These are phyloP conservation scores for Mesocricetus auratus DNA, from an alignment of 2,113 vertebrate species.

Conservation along the genomic window DNA sequence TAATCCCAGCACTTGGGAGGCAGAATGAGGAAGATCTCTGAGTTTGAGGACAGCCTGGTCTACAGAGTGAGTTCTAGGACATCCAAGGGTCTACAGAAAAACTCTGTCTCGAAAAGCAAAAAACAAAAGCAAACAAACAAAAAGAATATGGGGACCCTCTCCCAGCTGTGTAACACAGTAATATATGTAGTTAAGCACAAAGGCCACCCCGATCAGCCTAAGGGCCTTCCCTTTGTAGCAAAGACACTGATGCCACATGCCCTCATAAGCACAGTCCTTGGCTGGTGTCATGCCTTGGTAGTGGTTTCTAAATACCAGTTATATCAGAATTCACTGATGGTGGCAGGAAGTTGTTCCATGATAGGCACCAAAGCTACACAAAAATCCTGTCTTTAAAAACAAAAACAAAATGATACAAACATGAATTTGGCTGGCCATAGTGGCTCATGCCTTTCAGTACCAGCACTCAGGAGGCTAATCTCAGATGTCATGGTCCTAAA, in stretches of 20 bases:
- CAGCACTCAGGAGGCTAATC: not conserved
- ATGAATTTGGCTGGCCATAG: too few relatives aligned
- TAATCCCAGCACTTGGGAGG: not conserved
- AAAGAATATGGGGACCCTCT: not conserved
- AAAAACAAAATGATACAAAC: too few relatives aligned
- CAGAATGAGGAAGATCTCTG: too few relatives aligned
- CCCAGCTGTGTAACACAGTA: accelerated
- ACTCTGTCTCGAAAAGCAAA: not conserved
- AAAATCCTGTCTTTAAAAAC: too few relatives aligned
- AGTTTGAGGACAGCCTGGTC: too few relatives aligned
- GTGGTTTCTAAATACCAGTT: not conserved
- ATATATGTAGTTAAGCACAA: not conserved
- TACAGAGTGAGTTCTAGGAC: too few relatives aligned
- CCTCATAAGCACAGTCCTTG: accelerated
- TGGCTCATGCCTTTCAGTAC: too few relatives aligned
- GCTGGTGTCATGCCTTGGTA: accelerated
- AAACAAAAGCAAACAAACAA: not conserved
- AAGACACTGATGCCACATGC: not conserved
- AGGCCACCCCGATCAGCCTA: not conserved
- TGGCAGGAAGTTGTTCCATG: too few relatives aligned
- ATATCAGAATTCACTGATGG: accelerated
- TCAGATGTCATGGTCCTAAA: constrained; percentile 27
- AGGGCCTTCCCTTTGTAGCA: not conserved
- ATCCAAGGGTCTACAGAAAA: not conserved
- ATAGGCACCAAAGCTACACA: too few relatives aligned